Evolutionary conservation across 2,797 vertebrate genomes (phyloP).

Genomic region (Pyrocephalus nanus): DNA sequence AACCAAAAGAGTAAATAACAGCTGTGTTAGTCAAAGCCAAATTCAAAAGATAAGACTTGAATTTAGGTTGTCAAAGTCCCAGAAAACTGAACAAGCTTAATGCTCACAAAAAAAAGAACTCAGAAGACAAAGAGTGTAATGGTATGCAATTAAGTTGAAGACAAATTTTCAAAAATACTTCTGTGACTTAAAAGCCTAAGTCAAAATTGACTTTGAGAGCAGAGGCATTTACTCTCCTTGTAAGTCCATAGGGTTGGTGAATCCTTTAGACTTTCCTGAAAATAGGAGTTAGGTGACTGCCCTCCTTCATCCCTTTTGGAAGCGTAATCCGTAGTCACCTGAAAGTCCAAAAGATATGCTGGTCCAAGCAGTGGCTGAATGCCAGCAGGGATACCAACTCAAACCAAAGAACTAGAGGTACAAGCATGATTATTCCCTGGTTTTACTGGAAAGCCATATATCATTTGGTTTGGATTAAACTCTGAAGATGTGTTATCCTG

Average conservation of each 20-base stretch:
- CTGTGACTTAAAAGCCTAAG: background rate
- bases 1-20: conserved; percentile 33
- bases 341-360: background rate
- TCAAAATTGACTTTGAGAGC: background rate
- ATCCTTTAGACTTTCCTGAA: background rate
- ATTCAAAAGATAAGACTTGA: conserved; percentile 35
- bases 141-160: background rate
- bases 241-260: background rate
- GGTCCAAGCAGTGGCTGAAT: background rate
- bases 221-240: background rate
- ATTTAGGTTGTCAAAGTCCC: conserved; percentile 41
- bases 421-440: background rate
- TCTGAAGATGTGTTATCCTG: background rate
- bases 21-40: conserved; percentile 48
- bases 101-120: background rate
- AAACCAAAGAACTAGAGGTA: background rate
- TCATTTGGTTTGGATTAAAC: background rate
- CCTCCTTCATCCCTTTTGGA: background rate
- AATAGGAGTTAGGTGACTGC: background rate
- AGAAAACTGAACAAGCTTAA: background rate
- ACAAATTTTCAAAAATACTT: background rate
- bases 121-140: background rate
- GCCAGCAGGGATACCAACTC: background rate
- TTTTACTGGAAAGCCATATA: background rate
- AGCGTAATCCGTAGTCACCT: background rate